Evolutionary conservation across 2,888 invertebrate species (phyloP).

Genomic region (Acholoe squamosa): DNA sequence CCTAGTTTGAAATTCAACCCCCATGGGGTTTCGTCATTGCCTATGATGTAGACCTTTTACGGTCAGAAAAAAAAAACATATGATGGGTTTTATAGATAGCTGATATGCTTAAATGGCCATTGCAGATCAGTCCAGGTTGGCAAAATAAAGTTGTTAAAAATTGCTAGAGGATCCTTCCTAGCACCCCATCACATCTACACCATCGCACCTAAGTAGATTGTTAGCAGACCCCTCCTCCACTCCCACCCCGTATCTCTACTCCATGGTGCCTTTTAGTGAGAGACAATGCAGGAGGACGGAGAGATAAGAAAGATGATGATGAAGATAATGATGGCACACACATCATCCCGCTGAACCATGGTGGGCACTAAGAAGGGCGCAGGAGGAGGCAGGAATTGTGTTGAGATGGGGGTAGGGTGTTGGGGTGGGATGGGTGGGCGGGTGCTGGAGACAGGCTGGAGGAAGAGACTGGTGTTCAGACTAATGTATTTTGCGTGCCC

Average conservation of each 20-base stretch:
- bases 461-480: not conserved
- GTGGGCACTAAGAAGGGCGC: not conserved
- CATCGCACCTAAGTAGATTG: too few species aligned
- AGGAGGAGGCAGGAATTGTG: not conserved
- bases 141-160: too few species aligned
- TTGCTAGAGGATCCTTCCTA: too few species aligned
- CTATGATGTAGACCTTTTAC: too few species aligned
- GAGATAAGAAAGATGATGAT: constrained; percentile 50
- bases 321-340: constrained; percentile 34
- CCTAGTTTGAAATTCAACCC: too few species aligned
- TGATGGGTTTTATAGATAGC: too few species aligned
- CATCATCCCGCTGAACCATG: constrained; percentile 1
- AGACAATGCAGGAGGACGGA: not conserved
- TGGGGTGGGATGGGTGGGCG: not conserved
- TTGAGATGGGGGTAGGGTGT: not conserved
- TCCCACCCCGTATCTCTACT: not conserved
- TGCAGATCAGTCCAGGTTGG: too few species aligned
- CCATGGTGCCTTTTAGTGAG: not conserved
- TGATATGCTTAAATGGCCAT: too few species aligned
- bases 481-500: not conserved
- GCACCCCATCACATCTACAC: too few species aligned
- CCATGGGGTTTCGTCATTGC: too few species aligned
- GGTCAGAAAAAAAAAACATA: too few species aligned
- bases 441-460: not conserved
- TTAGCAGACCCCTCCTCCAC: not conserved